Evolutionary conservation across 2,113 vertebrate species (phyloP).

Genomic region (Eulemur rufifrons): DNA sequence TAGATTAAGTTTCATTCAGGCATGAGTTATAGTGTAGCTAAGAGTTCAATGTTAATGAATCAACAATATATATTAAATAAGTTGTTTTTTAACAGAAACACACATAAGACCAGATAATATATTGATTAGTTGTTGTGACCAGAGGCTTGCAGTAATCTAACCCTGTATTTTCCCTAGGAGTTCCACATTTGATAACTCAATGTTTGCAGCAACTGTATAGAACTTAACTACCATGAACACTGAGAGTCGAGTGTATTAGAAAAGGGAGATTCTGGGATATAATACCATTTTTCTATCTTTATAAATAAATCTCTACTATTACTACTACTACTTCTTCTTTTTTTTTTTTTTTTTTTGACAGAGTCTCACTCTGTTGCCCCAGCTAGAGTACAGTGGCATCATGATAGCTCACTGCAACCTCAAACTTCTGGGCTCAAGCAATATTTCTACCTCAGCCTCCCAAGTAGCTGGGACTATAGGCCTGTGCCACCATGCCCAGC

Average conservation of each 20-base stretch:
- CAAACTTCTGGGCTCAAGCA: too few species aligned
- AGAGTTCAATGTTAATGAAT: neutral
- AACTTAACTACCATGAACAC: neutral
- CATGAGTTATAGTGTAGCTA: neutral
- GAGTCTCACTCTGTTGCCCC: too few species aligned
- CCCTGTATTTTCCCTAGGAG: neutral
- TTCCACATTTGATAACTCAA: neutral
- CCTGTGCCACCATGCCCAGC: too few species aligned
- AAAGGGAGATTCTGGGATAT: neutral
- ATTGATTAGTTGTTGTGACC: neutral
- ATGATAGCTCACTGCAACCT: too few species aligned
- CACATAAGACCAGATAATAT: neutral
- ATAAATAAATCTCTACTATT: conserved; percentile 1
- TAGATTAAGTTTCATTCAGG: neutral
- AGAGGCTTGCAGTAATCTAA: neutral
- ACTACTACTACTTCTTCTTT: neutral
- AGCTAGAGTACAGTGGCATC: too few species aligned
- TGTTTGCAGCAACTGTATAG: neutral
- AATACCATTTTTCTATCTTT: neutral
- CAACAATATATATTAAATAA: neutral
- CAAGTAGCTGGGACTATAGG: too few species aligned
- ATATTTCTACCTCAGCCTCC: too few species aligned
- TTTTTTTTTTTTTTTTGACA: too few species aligned
- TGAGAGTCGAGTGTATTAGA: neutral
- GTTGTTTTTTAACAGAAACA: neutral